Evolutionary conservation across 2,113 vertebrate species (phyloP), one percentile per base, ranked within the genome.

Genomic region (Ancistrus triradiatus): DNA sequence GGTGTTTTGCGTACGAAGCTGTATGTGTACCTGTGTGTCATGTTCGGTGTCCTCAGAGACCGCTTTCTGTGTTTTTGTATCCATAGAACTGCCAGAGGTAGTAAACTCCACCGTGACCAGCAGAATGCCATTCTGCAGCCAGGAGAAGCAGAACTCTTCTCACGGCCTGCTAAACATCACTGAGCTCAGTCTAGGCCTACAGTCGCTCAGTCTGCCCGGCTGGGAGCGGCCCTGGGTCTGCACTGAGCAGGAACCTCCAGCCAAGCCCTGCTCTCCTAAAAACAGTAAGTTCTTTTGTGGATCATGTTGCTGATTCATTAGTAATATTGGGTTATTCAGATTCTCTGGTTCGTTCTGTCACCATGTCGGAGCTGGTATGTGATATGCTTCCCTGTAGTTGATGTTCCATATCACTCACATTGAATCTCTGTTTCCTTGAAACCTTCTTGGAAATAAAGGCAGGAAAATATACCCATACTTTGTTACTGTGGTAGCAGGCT

Each of bases 161-260:
- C 85, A 90, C 75, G 89, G 88, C 83, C 86, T 91, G 72, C 86
- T 89, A 35, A 91, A 91, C 69, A 84, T 91, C 82, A 83, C 91
- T 2, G 93, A 97, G 83, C 87, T 97, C 86, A 94, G 93, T 88
- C 90, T 96, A 84, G 95, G 94, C 89, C 91, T 96, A 78, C 93
- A 95, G 81, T 95, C 95, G 21, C 92, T 98, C 62, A 91, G 86
- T 77, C 82, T 96, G 81, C 90, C 93, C 1, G 89, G 91, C 81
- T 97, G 94, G 94, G 93, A 98, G 83, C 87, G 91, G 84, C 91
- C 94, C 50, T 97, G 95, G 96, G 96, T 90, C 89, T 91, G 87
- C 84, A 93, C 93, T 80, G 93, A 95, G 63, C 79, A 86, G 0
- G 94, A 98, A 1, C 59, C 85, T 77, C 86, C 89, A 77, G 78